These are phyloP conservation scores for Tupiocoris notatus DNA, from an alignment of 2,888 invertebrate genomes.

Conservation along the genomic window DNA sequence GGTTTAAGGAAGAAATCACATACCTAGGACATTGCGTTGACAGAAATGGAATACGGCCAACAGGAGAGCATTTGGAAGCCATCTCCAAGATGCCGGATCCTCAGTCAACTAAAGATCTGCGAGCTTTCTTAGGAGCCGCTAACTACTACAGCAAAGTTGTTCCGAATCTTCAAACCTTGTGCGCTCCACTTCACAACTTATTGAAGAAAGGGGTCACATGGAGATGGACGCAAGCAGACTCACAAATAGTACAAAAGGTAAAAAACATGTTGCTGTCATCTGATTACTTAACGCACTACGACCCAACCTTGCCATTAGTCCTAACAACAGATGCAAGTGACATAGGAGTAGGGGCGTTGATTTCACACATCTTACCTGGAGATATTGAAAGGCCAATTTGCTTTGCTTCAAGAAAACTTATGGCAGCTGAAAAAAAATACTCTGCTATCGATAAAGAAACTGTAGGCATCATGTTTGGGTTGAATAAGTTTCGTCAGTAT, in stretches of 20 bases:
- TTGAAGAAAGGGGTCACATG: no score
- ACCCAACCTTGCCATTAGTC: neutral
- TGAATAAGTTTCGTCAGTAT: conserved; percentile 9
- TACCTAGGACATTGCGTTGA: conserved; percentile 4
- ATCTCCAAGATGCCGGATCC: neutral
- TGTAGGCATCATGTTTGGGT: neutral
- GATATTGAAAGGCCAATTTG: neutral
- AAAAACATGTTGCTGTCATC: neutral
- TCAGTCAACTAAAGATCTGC: neutral
- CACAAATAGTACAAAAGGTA: no score
- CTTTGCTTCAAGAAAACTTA: conserved; percentile 10
- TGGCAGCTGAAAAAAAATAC: neutral
- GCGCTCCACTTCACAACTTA: neutral
- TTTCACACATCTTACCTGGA: neutral
- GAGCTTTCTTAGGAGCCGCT: neutral
- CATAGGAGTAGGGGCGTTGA: conserved; percentile 1
- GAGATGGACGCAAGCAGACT: no score
- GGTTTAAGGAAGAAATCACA: conserved; percentile 5
- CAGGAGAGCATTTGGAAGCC: neutral
- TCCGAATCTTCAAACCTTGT: neutral
- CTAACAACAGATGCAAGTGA: conserved; percentile 6
- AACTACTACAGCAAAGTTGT: conserved; percentile 5
- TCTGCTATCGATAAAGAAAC: conserved; percentile 5
- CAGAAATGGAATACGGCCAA: neutral
- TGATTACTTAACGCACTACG: neutral